Conservation (phyloP, 2,113 vertebrate species). For the Amphiprion ocellaris region DNA sequence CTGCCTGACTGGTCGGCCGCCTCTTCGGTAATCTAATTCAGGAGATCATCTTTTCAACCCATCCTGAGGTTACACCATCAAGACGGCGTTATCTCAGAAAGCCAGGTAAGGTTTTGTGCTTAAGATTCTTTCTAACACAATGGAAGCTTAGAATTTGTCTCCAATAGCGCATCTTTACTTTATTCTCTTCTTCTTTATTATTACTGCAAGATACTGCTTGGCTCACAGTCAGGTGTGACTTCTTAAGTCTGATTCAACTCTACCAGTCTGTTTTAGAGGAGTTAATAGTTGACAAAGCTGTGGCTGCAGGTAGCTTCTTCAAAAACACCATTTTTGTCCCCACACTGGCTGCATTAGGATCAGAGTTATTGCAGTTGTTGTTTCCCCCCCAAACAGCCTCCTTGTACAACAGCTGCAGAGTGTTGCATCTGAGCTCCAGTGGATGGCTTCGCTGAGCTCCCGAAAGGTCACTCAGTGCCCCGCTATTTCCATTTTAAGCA, state of each 20-base stretch:
- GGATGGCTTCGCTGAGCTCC: conserved; percentile 46
- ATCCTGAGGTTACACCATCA: conserved; percentile 61
- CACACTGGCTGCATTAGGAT: background rate
- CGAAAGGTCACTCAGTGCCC: conserved; percentile 62
- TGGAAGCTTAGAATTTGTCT: background rate
- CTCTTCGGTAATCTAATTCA: conserved; percentile 74
- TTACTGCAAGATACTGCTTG: background rate
- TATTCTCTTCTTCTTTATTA: conserved; percentile 17
- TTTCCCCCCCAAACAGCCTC: background rate
- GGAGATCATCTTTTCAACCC: conserved; percentile 71
- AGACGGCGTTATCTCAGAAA: conserved; percentile 71
- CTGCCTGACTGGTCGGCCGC: conserved; percentile 52
- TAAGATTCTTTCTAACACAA: background rate
- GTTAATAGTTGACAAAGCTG: background rate
- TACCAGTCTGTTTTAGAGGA: background rate
- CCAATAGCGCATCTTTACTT: conserved; percentile 5
- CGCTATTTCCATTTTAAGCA: conserved; percentile 65
- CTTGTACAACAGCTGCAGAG: conserved; percentile 31
- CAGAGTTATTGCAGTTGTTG: conserved; percentile 23
- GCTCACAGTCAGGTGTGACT: background rate
- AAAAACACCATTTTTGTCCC: background rate
- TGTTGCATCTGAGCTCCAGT: conserved; percentile 36
- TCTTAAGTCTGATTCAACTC: background rate
- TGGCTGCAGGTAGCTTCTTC: conserved; percentile 31
- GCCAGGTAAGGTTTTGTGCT: conserved; percentile 61